phyloP scores from a whole-genome alignment of 1,140 invertebrate genomes.

The Tetragnatha versicolor region DNA sequence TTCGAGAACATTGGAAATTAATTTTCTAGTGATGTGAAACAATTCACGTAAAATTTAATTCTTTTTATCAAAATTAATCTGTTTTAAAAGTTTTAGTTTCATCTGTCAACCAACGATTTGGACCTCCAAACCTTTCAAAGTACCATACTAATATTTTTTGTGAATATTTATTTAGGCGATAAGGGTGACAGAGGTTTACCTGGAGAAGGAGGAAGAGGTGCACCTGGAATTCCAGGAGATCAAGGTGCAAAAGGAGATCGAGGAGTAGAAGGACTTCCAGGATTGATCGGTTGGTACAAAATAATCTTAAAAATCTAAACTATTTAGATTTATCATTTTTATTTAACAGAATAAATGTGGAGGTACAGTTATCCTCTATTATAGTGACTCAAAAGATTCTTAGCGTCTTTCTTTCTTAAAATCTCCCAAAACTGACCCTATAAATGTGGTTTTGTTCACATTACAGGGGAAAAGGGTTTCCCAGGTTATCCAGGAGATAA shows the following conservation, averaged over 20 bases:
- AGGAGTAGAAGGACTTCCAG: not conserved
- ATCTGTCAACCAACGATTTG: not conserved
- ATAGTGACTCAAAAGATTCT: too few species aligned
- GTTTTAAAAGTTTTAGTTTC: not conserved
- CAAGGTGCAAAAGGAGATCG: slow-evolving; percentile 7
- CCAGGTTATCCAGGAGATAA: slow-evolving; percentile 69
- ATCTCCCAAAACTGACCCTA: too few species aligned
- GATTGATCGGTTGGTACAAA: slow-evolving; percentile 12
- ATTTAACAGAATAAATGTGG: too few species aligned
- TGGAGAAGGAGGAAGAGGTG: slow-evolving; percentile 40
- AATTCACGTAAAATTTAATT: too few species aligned
- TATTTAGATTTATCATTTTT: too few species aligned
- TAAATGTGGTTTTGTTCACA: too few species aligned
- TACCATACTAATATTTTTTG: not conserved
- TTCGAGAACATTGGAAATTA: too few species aligned
- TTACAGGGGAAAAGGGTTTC: slow-evolving; percentile 65
- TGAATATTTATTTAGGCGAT: slow-evolving; percentile 33
- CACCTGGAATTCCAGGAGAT: slow-evolving; percentile 28
- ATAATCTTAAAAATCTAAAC: too few species aligned
- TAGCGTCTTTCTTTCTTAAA: too few species aligned
- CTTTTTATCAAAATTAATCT: too few species aligned
- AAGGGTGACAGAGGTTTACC: slow-evolving; percentile 56
- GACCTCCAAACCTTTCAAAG: not conserved
- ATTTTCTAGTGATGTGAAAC: too few species aligned
- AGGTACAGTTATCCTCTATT: too few species aligned